Base-by-base conservation (phyloP, 2,797 vertebrate species). In the Nothura maculosa region DNA sequence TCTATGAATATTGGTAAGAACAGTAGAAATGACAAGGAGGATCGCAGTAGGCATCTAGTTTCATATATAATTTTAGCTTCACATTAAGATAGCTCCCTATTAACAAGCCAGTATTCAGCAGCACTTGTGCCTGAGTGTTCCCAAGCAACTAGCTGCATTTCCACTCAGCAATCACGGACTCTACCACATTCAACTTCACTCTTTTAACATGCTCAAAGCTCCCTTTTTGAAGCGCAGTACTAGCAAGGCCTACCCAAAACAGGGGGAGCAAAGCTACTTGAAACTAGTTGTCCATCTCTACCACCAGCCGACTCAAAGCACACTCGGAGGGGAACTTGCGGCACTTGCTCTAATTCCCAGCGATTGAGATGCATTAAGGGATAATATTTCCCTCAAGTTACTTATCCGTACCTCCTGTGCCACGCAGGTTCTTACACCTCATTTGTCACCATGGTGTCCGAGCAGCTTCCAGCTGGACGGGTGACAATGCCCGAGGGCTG, bases 371-470 rank as follows among this genome's bases (percentile, higher is more conserved):
- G 34, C 54, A 91, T 93, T 94, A 93, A 32, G 0, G 25, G 90
- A 90, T 92, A 93, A 91, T 87, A 94, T 81, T 94, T 94, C 79
- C 78, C 88, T 89, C 73, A 67, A 45, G 77, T 75, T 68, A n/a
- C 81, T 90, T 62, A 96, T 82, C 75, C 16, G 2, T 42, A 32
- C 43, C 57, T 77, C 88, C 85, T 62, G 61, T 12, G 85, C 94
- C 21, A 4, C 3, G 34, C 78, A 92, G 91, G 90, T 95, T 75
- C 90, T 95, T 92, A 93, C 24, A 72, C 73, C 90, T 94, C 81
- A 87, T 90, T 90, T 81, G 90, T 95, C 92, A 94, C 94, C 94
- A 94, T 89, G 86, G 86, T 75, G 89, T 45, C 43, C 78, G 94
- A 94, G 90, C 83, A 85, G 87, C 95, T 96, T 91, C 87, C 82